phyloP scores from a whole-genome alignment of 2,888 invertebrate genomes.

The Thalpophila matura region DNA sequence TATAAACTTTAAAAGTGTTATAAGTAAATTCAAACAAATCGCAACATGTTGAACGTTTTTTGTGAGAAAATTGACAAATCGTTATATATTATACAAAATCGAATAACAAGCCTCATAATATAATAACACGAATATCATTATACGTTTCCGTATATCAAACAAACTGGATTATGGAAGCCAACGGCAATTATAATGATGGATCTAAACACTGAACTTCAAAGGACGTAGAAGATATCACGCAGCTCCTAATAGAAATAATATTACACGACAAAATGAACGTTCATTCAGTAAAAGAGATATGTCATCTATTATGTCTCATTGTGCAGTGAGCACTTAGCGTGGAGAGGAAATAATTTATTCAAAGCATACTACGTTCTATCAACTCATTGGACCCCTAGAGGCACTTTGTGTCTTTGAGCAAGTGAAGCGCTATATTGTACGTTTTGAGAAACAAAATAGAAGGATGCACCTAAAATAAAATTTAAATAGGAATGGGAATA shows the following conservation, averaged over 20 bases:
- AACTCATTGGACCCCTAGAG: slow-evolving; percentile 39
- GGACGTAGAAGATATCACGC: slow-evolving; percentile 56
- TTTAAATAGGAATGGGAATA: slow-evolving; percentile 4
- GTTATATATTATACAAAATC: slow-evolving; percentile 34
- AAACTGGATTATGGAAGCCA: slow-evolving; percentile 55
- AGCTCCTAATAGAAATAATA: slow-evolving; percentile 71
- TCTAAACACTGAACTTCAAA: slow-evolving; percentile 76
- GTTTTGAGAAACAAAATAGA: slow-evolving; percentile 20
- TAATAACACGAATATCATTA: slow-evolving; percentile 56
- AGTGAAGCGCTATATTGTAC: slow-evolving; percentile 18
- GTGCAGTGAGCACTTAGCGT: slow-evolving; percentile 84
- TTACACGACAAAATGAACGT: slow-evolving; percentile 71
- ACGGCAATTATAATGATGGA: slow-evolving; percentile 73
- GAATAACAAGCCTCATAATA: slow-evolving; percentile 45
- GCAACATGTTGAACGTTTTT: slow-evolving; percentile 7
- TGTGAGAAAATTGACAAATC: slow-evolving; percentile 44
- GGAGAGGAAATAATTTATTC: slow-evolving; percentile 88
- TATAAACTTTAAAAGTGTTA: slow-evolving; percentile 29
- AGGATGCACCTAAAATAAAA: slow-evolving; percentile 9
- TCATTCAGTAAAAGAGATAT: slow-evolving; percentile 82
- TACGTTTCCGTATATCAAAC: slow-evolving; percentile 59
- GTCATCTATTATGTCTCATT: slow-evolving; percentile 85
- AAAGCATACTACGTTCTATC: slow-evolving; percentile 72
- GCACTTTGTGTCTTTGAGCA: slow-evolving; percentile 33
- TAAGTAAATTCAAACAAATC: slow-evolving; percentile 43